phyloP scores from a whole-genome alignment of 2,113 vertebrate species.

The Ceyx cyanopectus region DNA sequence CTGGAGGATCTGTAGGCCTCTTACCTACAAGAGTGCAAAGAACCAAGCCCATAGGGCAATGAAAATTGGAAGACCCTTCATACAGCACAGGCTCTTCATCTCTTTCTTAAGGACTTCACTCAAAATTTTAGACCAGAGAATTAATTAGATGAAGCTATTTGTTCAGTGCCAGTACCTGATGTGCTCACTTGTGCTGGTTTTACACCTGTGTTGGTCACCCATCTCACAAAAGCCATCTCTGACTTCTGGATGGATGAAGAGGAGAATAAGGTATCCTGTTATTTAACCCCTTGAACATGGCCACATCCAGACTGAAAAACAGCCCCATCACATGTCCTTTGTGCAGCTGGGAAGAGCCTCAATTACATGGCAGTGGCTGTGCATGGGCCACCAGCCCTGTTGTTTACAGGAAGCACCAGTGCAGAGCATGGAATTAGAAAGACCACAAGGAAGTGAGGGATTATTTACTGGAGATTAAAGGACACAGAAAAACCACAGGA shows the following conservation, averaged over 20 bases:
- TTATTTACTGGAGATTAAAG: slow-evolving; percentile 72
- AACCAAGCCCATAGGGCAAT: not conserved
- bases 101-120: not conserved
- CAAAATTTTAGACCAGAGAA: not conserved
- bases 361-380: not conserved
- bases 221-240: not conserved
- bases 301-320: slow-evolving; percentile 7
- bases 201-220: not conserved
- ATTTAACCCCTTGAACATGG: not conserved
- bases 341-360: not conserved
- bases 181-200: not conserved
- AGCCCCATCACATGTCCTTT: slow-evolving; percentile 4
- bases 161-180: not conserved
- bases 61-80: not conserved
- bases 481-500: slow-evolving; percentile 62
- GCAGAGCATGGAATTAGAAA: slow-evolving; percentile 66
- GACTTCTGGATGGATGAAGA: not conserved
- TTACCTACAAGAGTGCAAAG: not conserved
- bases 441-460: slow-evolving; percentile 73
- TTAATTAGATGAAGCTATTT: not conserved
- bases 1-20: not conserved
- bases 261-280: not conserved
- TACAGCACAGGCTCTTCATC: not conserved
- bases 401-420: slow-evolving; percentile 72
- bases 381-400: not conserved